Evolutionary conservation across 2,113 vertebrate genomes (phyloP).

Genomic region (Ardeotis arabs): DNA sequence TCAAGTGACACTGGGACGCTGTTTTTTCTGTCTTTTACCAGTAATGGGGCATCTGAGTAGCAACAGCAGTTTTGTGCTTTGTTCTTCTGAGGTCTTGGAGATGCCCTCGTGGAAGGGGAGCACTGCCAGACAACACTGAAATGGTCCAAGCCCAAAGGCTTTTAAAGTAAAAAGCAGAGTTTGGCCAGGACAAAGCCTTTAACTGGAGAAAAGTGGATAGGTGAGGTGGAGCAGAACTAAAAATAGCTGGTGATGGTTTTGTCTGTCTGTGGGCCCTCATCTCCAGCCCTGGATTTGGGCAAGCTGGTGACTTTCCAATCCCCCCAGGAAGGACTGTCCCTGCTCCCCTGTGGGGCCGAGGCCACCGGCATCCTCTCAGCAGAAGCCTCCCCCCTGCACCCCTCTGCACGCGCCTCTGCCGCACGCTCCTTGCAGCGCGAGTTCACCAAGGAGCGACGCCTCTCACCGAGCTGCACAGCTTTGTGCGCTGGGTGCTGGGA

Average conservation of each 20-base stretch:
- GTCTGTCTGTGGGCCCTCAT: background rate
- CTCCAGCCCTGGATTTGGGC: background rate
- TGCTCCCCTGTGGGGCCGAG: background rate
- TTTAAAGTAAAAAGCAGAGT: background rate
- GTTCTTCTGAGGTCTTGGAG: background rate
- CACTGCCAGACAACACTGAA: too few species aligned
- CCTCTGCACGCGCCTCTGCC: background rate
- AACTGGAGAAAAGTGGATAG: background rate
- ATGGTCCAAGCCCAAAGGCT: background rate
- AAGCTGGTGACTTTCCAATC: background rate
- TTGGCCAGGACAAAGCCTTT: background rate
- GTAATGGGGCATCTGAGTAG: background rate
- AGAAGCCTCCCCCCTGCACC: background rate
- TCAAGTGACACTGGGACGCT: background rate
- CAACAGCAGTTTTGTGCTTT: background rate
- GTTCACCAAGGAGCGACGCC: rapidly evolving
- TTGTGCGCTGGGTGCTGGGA: background rate
- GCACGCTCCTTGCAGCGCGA: rapidly evolving
- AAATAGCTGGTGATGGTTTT: background rate
- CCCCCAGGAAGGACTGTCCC: background rate
- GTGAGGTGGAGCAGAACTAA: background rate
- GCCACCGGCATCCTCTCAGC: background rate
- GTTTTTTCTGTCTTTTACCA: background rate
- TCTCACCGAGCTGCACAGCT: background rate
- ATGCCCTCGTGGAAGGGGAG: background rate